Percentiles rank a stretch among this genome's conserved stretches.
Evolutionary conservation across 2,797 vertebrate species (phyloP).

Genomic region (Clarias pachynema): DNA sequence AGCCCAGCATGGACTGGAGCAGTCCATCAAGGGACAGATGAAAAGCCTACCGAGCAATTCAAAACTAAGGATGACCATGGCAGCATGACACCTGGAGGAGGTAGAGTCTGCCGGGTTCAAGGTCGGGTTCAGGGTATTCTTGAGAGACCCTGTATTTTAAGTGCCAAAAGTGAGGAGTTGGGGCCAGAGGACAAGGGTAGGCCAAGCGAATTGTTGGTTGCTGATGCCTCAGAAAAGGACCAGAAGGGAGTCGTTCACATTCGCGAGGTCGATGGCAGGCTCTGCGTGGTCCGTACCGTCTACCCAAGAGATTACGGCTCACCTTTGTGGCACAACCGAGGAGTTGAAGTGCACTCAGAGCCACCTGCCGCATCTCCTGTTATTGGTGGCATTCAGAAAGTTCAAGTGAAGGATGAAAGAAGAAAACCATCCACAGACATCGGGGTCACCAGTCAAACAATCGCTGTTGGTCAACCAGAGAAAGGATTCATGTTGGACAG

Average conservation of each 20-base stretch:
- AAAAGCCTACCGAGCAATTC: slow-evolving; percentile 58
- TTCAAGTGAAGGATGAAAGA: slow-evolving; percentile 60
- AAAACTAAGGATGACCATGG: slow-evolving; percentile 52
- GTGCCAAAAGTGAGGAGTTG: slow-evolving; percentile 61
- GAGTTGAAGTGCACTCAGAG: slow-evolving; percentile 64
- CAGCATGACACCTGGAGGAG: slow-evolving; percentile 76
- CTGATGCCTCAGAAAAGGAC: slow-evolving; percentile 56
- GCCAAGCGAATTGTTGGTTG: background rate
- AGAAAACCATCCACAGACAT: background rate
- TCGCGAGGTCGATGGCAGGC: slow-evolving; percentile 76
- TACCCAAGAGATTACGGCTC: slow-evolving; percentile 77
- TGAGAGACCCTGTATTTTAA: slow-evolving; percentile 75
- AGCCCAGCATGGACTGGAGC: slow-evolving; percentile 75
- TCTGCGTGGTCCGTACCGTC: slow-evolving; percentile 78
- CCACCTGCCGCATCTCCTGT: slow-evolving; percentile 53
- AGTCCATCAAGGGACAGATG: slow-evolving; percentile 64
- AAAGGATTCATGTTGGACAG: slow-evolving; percentile 61
- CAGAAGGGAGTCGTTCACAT: slow-evolving; percentile 76
- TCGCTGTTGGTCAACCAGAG: slow-evolving; percentile 16
- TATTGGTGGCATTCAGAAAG: slow-evolving; percentile 63
- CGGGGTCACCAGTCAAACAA: slow-evolving; percentile 8
- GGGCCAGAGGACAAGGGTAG: slow-evolving; percentile 32
- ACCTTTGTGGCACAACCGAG: slow-evolving; percentile 67
- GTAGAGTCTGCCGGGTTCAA: slow-evolving; percentile 72
- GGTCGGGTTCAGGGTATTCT: slow-evolving; percentile 76